A percentile compares a stretch with the other conserved stretches of the same genome.
Evolutionary conservation across 1,140 invertebrate genomes (phyloP).

Genomic region (Diorhabda elongata): DNA sequence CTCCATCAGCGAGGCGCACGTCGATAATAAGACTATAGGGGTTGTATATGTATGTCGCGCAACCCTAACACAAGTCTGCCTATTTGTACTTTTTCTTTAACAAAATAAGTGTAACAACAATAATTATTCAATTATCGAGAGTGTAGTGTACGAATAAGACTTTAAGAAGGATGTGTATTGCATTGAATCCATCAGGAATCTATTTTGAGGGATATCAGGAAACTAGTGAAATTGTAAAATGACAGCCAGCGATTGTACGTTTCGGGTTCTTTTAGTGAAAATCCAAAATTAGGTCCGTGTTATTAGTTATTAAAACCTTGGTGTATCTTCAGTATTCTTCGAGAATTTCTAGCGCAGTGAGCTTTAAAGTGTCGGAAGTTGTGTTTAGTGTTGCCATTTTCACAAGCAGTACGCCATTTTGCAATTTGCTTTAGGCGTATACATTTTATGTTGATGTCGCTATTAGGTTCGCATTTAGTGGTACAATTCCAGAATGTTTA

Average conservation of each 20-base stretch:
- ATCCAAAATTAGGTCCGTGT: no score
- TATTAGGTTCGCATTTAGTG: background rate
- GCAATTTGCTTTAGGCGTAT: conserved; percentile 31
- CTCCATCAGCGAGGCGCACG: conserved; percentile 24
- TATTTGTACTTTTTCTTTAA: conserved; percentile 28
- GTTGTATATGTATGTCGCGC: conserved; percentile 30
- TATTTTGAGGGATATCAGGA: background rate
- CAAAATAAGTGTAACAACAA: conserved; percentile 11
- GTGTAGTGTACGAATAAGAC: background rate
- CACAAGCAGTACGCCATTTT: conserved; percentile 29
- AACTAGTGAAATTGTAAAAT: background rate
- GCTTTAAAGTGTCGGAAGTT: background rate
- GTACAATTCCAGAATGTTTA: background rate
- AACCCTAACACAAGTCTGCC: conserved; percentile 24
- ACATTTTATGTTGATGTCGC: conserved; percentile 17
- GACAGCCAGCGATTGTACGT: conserved; percentile 5
- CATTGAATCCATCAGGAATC: background rate
- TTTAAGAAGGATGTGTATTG: background rate
- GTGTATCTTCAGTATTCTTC: background rate
- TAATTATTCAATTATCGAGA: background rate
- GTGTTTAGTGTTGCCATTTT: conserved; percentile 17
- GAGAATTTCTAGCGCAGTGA: background rate
- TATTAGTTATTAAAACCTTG: no score
- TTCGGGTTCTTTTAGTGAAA: background rate
- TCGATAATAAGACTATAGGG: conserved; percentile 29